phyloP scores from a whole-genome alignment of 2,113 vertebrate species.

The Aramus guarauna region DNA sequence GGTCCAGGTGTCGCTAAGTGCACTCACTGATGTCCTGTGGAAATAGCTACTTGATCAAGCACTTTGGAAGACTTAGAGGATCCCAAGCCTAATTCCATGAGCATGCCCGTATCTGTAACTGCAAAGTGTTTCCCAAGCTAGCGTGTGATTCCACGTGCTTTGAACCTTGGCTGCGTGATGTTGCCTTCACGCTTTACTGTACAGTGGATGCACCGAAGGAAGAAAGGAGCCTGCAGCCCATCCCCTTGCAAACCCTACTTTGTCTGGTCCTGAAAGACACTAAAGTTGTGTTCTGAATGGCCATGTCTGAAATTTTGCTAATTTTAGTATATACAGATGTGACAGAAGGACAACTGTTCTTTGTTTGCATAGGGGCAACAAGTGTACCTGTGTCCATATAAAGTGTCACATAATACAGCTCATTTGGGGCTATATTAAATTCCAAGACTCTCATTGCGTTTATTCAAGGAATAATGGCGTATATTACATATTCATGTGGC shows the following conservation, averaged over 20 bases:
- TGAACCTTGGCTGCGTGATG: background rate
- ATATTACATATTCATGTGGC: background rate
- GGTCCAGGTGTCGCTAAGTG: background rate
- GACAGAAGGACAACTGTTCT: background rate
- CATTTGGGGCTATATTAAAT: background rate
- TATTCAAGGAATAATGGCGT: background rate
- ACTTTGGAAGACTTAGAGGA: background rate
- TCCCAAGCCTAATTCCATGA: background rate
- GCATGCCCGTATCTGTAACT: background rate
- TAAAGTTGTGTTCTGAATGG: background rate
- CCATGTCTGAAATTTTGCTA: background rate
- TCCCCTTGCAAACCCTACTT: background rate
- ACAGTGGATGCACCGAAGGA: background rate
- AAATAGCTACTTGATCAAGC: background rate
- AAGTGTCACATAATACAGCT: background rate
- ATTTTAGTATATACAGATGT: background rate
- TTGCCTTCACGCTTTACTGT: background rate
- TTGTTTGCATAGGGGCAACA: background rate
- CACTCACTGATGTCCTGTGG: background rate
- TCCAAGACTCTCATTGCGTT: background rate
- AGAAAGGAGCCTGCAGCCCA: background rate
- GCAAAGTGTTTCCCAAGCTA: background rate
- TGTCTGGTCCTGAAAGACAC: background rate
- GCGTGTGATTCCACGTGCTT: background rate
- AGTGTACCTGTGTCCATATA: background rate